These are phyloP conservation scores for Lucifuga dentata DNA, from an alignment of 2,113 vertebrate genomes.

Conservation along the genomic window DNA sequence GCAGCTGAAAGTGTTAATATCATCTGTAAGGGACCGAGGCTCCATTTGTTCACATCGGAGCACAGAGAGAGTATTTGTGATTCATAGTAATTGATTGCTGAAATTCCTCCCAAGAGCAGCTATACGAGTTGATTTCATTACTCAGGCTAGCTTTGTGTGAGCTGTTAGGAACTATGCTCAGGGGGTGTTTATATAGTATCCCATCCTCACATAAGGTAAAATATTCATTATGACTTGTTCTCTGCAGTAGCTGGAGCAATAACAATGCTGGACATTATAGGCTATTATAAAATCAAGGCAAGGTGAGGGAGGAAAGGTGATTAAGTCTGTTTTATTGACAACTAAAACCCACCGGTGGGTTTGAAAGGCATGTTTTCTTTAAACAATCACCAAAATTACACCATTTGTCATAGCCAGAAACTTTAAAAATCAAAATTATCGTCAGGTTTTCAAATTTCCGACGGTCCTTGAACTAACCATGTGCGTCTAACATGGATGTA, in stretches of 20 bases:
- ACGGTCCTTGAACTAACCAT: too few species aligned
- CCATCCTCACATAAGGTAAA: conserved; percentile 4
- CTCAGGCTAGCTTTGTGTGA: conserved; percentile 33
- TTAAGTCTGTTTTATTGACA: conserved; percentile 59
- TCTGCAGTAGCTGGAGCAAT: conserved; percentile 2
- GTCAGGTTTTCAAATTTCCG: too few species aligned
- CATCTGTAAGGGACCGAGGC: conserved; percentile 74
- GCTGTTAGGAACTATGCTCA: conserved; percentile 16
- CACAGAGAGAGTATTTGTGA: conserved; percentile 66
- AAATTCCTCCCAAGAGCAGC: conserved; percentile 53
- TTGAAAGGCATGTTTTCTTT: too few species aligned
- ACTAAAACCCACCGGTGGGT: too few species aligned
- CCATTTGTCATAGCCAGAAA: too few species aligned
- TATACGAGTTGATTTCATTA: conserved; percentile 61
- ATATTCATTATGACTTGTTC: not conserved
- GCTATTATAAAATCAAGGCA: conserved; percentile 43
- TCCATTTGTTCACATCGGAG: conserved; percentile 74
- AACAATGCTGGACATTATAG: not conserved
- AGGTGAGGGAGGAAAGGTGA: not conserved
- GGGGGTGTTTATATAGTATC: conserved; percentile 2
- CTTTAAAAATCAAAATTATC: too few species aligned
- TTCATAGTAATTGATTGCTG: conserved; percentile 73
- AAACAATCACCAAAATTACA: too few species aligned
- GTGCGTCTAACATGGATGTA: too few species aligned
- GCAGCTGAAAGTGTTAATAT: conserved; percentile 78